Base-by-base conservation (phyloP, 2,113 vertebrate genomes). In the Cavia porcellus region DNA sequence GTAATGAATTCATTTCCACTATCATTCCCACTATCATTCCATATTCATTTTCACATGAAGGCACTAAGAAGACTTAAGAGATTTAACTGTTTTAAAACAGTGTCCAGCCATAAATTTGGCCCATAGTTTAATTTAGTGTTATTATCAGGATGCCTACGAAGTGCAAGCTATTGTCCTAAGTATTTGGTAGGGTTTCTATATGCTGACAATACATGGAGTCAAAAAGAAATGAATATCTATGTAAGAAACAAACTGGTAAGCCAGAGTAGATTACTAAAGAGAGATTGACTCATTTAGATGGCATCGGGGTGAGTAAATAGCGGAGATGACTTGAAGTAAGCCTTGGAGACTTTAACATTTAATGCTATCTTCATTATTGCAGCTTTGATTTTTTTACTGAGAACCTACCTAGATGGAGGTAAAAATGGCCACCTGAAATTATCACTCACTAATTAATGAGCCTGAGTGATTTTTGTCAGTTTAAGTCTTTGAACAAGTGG, bases 1-100 rank as follows among this genome's bases (percentile, higher is more conserved):
- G 22, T 95, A 86, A 93, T 91, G 86, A 94, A 81, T 89, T 74
- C 30, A 52, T 77, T 61, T 81, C 42, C 2, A 47, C 64, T 93
- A 38, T 38, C 38, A 38, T 38, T 38, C 38, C 38, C 38, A 38
- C 38, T 38, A 38, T 38, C 38, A 38, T 38, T 38, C 38, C 38
- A 38, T 38, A 38, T 38, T 38, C 38, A 38, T 97, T 92, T 8
- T 91, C 90, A 57, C 47, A 25, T 19, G 5, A 95, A 35, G 79
- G 28, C 59, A 50, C 38, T 17, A 15, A 82, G 86, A 92, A 85
- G 86, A 93, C 74, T 80, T 86, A 74, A 89, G 89, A 68, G 20
- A 47, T 38, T 3, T 15, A 64, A 25, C 28, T 70, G 15, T 94
- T 91, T 93, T 87, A 45, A 85, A 93, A 64, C 87, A 79, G 91